phyloP scores from a whole-genome alignment of 2,888 invertebrate genomes.

The Microctonus aethiopoides region DNA sequence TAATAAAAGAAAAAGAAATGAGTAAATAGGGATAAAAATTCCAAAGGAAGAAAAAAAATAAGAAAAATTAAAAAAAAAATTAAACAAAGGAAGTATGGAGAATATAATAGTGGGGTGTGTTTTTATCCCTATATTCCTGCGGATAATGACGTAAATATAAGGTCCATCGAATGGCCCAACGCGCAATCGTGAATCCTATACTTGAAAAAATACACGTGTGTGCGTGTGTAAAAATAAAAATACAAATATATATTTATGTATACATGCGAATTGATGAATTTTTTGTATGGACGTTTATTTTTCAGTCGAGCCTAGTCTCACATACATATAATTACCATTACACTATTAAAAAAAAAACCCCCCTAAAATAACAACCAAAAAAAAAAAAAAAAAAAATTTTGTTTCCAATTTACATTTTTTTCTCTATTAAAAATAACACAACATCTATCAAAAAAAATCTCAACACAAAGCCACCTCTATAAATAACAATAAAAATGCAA shows the following conservation, averaged over 20 bases:
- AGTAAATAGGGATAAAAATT: neutral
- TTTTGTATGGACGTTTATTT: neutral
- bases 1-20: too few relatives aligned
- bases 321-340: neutral
- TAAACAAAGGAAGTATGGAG: constrained; percentile 47
- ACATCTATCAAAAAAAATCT: too few relatives aligned
- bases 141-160: constrained; percentile 58
- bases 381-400: too few relatives aligned
- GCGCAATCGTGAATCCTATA: constrained; percentile 27
- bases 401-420: too few relatives aligned
- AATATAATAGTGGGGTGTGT: constrained; percentile 48
- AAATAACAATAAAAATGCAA: too few relatives aligned
- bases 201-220: constrained; percentile 4
- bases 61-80: constrained; percentile 45
- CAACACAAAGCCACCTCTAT: too few relatives aligned
- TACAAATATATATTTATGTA: neutral
- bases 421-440: too few relatives aligned
- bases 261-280: neutral
- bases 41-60: constrained; percentile 30
- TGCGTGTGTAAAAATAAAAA: neutral
- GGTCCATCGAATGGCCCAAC: constrained; percentile 47
- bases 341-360: neutral
- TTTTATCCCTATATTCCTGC: constrained; percentile 40
- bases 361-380: too few relatives aligned
- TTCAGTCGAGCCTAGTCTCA: neutral